Base-by-base conservation (phyloP, 2,797 vertebrate genomes). In the Spondyliosoma cantharus region DNA sequence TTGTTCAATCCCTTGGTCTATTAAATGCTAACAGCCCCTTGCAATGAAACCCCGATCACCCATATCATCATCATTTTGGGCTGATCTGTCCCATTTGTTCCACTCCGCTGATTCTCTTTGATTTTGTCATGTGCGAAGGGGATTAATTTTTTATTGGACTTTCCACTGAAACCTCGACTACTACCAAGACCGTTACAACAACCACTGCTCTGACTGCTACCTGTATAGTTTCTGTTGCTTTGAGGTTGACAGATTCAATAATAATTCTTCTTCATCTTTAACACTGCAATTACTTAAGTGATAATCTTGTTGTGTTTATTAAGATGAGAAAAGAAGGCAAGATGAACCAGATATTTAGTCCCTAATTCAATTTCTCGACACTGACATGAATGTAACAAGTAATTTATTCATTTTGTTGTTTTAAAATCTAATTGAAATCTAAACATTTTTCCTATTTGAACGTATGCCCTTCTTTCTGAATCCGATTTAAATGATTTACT, bases 21-120 rank as follows among this genome's bases (percentile, higher is more conserved):
- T 81, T 82, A 82, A 85, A 81, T 71, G 27, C 68, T 78, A 75
- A 86, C 70, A 82, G 50, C 65, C 24, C 20, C 50, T 61, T 76
- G 46, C 42, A 85, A 69, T 83, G 25, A 82, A 82, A 78, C 62
- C 46, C 22, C 70, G 56, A 75, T 62, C 57, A 78, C 56, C 54
- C 43, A 17, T 77, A 74, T 59, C 70, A 78, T 83, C 57, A 68
- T 79, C 67, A 84, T 71, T 84, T 81, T 69, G 52, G 62, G 74
- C 63, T 76, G 57, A 82, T 84, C 71, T 75, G 37, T 56, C 76
- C 74, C 37, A 74, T 73, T 82, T 85, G 66, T 72, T 69, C 61
- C 53, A 46, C 68, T 72, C 43, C 16, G 63, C 29, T 24, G 49
- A 73, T 63, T 76, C 37, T 70, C 71, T 84, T 57, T 80, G 62